These are phyloP conservation scores for Leptura quadrifasciata DNA, from an alignment of 2,888 invertebrate species.

Conservation along the genomic window DNA sequence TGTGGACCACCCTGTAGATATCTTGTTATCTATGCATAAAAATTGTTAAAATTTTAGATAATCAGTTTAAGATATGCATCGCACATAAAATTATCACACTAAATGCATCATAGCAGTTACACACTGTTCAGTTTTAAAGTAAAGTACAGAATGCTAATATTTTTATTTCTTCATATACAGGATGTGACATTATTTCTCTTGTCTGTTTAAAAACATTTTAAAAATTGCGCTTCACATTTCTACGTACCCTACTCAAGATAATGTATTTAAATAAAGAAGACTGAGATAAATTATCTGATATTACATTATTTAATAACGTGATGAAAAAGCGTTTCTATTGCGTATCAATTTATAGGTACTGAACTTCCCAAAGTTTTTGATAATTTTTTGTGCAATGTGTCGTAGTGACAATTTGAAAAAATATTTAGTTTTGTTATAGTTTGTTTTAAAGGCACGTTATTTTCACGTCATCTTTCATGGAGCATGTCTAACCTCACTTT, in stretches of 20 bases:
- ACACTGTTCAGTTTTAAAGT: neutral
- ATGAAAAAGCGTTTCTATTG: neutral
- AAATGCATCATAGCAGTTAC: neutral
- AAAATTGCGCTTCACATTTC: no score
- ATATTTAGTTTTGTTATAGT: neutral
- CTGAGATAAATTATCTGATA: neutral
- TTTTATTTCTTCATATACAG: neutral
- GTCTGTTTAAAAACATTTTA: no score
- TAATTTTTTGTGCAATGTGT: conserved; percentile 20
- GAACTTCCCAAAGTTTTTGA: neutral
- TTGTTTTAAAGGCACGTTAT: conserved; percentile 18
- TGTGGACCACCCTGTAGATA: conserved; percentile 24
- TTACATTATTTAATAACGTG: neutral
- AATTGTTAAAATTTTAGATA: conserved; percentile 7
- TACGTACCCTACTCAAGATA: neutral
- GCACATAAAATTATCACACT: conserved; percentile 16
- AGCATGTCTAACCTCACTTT: conserved; percentile 1
- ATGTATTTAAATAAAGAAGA: neutral
- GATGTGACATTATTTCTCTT: neutral
- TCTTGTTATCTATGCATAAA: conserved; percentile 13
- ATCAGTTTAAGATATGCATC: neutral
- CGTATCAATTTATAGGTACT: neutral
- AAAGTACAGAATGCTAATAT: no score
- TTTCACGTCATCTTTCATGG: conserved; percentile 21
- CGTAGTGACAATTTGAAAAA: neutral